Base-by-base conservation (phyloP, 2,797 vertebrate species). In the Pseudopleuronectes americanus region DNA sequence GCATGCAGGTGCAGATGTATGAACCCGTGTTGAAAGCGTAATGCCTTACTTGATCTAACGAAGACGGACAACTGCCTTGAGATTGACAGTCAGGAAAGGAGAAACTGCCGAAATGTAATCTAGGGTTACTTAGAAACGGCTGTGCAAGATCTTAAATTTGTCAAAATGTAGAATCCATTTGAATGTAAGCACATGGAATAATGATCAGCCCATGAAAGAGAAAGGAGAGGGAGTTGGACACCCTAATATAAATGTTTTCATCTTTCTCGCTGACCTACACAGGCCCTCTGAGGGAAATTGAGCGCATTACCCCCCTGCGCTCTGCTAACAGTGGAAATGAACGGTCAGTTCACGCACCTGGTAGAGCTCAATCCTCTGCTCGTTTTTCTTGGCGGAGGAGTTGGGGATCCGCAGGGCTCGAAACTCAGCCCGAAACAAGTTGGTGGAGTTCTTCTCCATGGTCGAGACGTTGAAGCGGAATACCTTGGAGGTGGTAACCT, bases 321-420 rank as follows among this genome's bases (percentile, higher is more conserved):
- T 83, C 21, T 57, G 69, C 80, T 83, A 79, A 83, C 77, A 78
- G 73, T 80, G 77, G 76, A 85, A 83, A 81, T 43, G 62, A 87
- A 75, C 52, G 57, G 52, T 82, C 78, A 67, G 73, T 74, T 83
- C 74, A 80, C 92, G 86, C 90, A 98, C 97, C 96, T 99, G 97
- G 90, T 98, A 99, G 84, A 99, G 96, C 89, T 99, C 97, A 64
- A 99, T 97, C 81, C 97, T 95, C 91, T 99, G 97, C 83, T 99
- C 97, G 0, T 93, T 96, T 83, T 94, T 96, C 90, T 96, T 97
- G 90, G 97, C 96, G n/a, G 75, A 90, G 0, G 81, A 85, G 86
- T 99, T 98, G 69, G 96, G 95, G 84, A 97, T 93, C 6, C 97
- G 93, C 86, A 97, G 90, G 64, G 97, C 96, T 57, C 97, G 95